A percentile compares a stretch with the other conserved stretches of the same genome.
phyloP scores from a whole-genome alignment of 1,140 invertebrate genomes.

The Nasonia longicornis region DNA sequence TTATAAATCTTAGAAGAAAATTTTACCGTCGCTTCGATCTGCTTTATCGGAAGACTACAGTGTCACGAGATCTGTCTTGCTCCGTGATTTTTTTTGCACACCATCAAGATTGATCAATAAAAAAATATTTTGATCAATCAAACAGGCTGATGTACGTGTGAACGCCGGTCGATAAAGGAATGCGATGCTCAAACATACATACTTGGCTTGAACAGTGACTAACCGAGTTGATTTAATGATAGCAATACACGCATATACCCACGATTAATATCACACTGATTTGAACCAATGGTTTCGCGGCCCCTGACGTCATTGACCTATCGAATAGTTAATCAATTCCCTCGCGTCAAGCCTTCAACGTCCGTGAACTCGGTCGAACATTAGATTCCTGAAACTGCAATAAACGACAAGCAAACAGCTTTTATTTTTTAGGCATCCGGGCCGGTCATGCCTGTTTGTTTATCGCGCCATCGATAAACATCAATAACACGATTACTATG shows the following conservation, averaged over 20 bases:
- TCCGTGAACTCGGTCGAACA: background rate
- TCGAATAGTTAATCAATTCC: conserved; percentile 53
- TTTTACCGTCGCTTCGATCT: background rate
- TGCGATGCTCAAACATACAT: conserved; percentile 19
- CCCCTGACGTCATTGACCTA: conserved; percentile 47
- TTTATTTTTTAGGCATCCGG: conserved; percentile 1
- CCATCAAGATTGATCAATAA: background rate
- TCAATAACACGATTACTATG: conserved; percentile 21
- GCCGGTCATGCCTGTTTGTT: background rate
- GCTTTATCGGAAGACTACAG: too few relatives aligned
- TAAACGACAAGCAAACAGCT: background rate
- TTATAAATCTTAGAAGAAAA: background rate
- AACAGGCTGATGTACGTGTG: conserved; percentile 15
- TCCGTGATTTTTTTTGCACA: conserved; percentile 8
- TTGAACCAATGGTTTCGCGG: conserved; percentile 10
- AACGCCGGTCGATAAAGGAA: conserved; percentile 14
- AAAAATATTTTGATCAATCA: conserved; percentile 21
- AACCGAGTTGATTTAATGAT: conserved; percentile 45
- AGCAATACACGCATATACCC: conserved; percentile 10
- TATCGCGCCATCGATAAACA: conserved; percentile 9
- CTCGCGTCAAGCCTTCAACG: conserved; percentile 20
- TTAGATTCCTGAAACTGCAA: background rate
- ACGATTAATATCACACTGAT: conserved; percentile 31
- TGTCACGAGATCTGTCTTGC: too few relatives aligned
- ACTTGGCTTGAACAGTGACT: conserved; percentile 25